A percentile compares a stretch with the other conserved stretches of the same genome.
Conservation (phyloP, 2,888 invertebrate genomes). For the Hyposoter didymator region DNA sequence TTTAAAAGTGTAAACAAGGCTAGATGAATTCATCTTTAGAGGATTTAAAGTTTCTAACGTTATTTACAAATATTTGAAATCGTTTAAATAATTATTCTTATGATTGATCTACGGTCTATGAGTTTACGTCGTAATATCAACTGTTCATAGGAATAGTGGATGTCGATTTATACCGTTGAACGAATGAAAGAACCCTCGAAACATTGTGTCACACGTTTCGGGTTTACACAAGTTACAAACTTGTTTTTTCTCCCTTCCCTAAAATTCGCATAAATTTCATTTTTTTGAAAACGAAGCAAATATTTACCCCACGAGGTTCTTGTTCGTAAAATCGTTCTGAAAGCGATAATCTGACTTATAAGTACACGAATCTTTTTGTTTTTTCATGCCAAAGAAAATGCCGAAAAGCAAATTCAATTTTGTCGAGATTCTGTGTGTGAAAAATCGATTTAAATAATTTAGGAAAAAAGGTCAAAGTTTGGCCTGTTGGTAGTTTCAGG, state of each 20-base stretch:
- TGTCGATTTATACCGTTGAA: constrained; percentile 35
- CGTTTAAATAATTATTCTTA: constrained; percentile 21
- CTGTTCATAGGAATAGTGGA: constrained; percentile 55
- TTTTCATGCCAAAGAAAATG: too few species aligned
- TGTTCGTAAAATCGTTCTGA: too few species aligned
- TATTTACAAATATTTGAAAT: constrained; percentile 58
- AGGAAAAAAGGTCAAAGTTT: too few species aligned
- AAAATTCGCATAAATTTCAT: too few species aligned
- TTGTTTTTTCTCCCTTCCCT: constrained; percentile 12
- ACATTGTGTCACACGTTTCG: constrained; percentile 22
- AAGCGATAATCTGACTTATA: too few species aligned
- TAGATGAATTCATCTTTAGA: constrained; percentile 61
- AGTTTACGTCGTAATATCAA: constrained; percentile 65
- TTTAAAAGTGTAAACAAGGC: constrained; percentile 63
- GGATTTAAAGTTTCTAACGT: constrained; percentile 47
- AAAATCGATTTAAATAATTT: too few species aligned
- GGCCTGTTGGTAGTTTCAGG: too few species aligned
- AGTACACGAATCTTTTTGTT: too few species aligned
- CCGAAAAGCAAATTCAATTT: too few species aligned
- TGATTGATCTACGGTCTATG: constrained; percentile 55
- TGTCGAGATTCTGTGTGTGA: too few species aligned
- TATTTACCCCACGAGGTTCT: too few species aligned
- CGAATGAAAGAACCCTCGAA: constrained; percentile 15
- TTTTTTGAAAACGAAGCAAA: too few species aligned
- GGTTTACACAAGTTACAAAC: constrained; percentile 28